phyloP scores from a whole-genome alignment of 2,797 vertebrate genomes.

The Bradypodion ventrale region DNA sequence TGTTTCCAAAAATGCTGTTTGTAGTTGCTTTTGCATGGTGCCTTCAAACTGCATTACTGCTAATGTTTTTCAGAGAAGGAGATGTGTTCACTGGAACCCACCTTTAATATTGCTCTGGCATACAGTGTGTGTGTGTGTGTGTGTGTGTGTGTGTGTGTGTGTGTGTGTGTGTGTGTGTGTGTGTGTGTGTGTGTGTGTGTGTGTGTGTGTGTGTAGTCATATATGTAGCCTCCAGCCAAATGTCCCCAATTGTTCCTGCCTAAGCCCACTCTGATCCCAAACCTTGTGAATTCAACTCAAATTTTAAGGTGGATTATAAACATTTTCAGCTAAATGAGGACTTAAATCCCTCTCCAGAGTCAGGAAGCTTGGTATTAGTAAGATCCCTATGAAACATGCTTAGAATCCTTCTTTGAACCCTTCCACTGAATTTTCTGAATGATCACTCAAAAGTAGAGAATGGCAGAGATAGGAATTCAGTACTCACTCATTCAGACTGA shows the following conservation, averaged over 20 bases:
- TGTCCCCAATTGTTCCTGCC: too few relatives aligned
- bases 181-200: too few relatives aligned
- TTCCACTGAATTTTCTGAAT: too few relatives aligned
- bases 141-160: too few relatives aligned
- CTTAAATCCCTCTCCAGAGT: not conserved
- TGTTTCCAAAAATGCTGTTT: not conserved
- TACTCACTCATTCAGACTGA: too few relatives aligned
- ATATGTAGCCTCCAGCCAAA: not conserved
- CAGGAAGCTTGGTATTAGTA: not conserved
- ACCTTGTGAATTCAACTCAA: not conserved
- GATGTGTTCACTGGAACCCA: not conserved
- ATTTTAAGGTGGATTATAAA: not conserved
- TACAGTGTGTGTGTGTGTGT: not conserved
- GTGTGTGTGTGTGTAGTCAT: too few relatives aligned
- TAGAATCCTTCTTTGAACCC: too few relatives aligned
- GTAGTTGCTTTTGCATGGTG: not conserved
- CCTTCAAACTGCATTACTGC: not conserved
- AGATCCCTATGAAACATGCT: not conserved
- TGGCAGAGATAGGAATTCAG: too few relatives aligned
- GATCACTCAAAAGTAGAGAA: too few relatives aligned
- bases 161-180: too few relatives aligned
- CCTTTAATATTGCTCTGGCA: not conserved
- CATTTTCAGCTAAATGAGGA: not conserved
- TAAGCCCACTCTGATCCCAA: not conserved
- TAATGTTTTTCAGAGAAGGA: not conserved